phyloP scores from a whole-genome alignment of 2,888 invertebrate species.

The Lamproptera curius region DNA sequence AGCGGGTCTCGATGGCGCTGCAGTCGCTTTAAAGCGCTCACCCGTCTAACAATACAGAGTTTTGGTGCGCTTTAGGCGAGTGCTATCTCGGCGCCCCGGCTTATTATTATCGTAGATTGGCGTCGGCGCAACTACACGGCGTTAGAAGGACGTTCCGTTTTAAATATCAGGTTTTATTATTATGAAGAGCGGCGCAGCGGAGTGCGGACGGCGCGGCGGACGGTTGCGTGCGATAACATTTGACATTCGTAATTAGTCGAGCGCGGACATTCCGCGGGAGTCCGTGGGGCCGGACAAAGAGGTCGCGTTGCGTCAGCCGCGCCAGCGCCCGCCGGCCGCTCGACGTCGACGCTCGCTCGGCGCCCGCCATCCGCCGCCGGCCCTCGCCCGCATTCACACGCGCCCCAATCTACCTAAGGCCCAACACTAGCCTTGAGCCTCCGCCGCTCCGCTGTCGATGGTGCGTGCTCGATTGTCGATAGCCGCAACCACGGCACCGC shows the following conservation, averaged over 20 bases:
- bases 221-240: slow-evolving; percentile 78
- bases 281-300: slow-evolving; percentile 62
- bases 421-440: slow-evolving; percentile 56
- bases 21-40: slow-evolving; percentile 47
- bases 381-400: slow-evolving; percentile 49
- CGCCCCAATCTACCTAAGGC: slow-evolving; percentile 57
- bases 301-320: slow-evolving; percentile 73
- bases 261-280: slow-evolving; percentile 47
- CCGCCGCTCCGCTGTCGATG: background rate
- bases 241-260: slow-evolving; percentile 78
- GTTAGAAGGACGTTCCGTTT: slow-evolving; percentile 79
- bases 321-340: slow-evolving; percentile 31
- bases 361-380: slow-evolving; percentile 28
- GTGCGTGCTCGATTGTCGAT: background rate
- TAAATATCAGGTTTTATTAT: slow-evolving; percentile 79
- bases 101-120: slow-evolving; percentile 79
- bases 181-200: slow-evolving; percentile 78
- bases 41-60: slow-evolving; percentile 40
- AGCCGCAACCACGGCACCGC: background rate
- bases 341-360: slow-evolving; percentile 32
- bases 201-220: slow-evolving; percentile 73
- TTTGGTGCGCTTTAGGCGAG: slow-evolving; percentile 59
- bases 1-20: slow-evolving; percentile 50
- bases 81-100: slow-evolving; percentile 59
- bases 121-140: slow-evolving; percentile 79